A percentile compares a stretch with the other conserved stretches of the same genome.
These are phyloP conservation scores for Squalus acanthias DNA, from an alignment of 2,797 vertebrate genomes.

Conservation along the genomic window DNA sequence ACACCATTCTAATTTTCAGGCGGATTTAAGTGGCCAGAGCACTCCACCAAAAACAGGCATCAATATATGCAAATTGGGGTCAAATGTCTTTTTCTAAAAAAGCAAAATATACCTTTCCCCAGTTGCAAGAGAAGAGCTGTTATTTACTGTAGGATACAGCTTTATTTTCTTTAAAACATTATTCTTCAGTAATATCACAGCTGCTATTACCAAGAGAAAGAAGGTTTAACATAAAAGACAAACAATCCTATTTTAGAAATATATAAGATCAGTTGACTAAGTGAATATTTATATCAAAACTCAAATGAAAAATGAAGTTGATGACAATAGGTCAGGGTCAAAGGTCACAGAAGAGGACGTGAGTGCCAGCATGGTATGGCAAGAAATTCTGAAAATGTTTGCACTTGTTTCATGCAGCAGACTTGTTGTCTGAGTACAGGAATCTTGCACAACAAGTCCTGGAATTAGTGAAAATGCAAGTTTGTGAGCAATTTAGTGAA, in stretches of 20 bases:
- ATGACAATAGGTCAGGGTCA: neutral
- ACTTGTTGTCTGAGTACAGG: neutral
- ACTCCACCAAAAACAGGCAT: no score
- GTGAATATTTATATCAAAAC: neutral
- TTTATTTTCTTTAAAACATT: no score
- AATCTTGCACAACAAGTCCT: neutral
- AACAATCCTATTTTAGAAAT: neutral
- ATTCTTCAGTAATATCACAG: no score
- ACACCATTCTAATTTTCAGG: neutral
- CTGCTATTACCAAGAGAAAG: no score
- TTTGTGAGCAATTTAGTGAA: neutral
- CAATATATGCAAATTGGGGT: no score
- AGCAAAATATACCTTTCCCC: neutral
- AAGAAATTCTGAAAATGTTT: neutral
- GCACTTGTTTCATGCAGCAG: neutral
- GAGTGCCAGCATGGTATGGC: neutral
- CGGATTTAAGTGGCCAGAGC: neutral
- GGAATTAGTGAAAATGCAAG: neutral
- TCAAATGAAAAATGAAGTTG: neutral
- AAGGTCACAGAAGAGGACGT: neutral
- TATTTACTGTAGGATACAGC: neutral
- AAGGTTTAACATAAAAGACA: neutral
- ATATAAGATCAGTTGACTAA: neutral
- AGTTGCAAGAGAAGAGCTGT: neutral
- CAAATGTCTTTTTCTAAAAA: neutral